These are phyloP conservation scores for Limnothrissa miodon DNA, from an alignment of 2,113 vertebrate genomes.

Conservation along the genomic window DNA sequence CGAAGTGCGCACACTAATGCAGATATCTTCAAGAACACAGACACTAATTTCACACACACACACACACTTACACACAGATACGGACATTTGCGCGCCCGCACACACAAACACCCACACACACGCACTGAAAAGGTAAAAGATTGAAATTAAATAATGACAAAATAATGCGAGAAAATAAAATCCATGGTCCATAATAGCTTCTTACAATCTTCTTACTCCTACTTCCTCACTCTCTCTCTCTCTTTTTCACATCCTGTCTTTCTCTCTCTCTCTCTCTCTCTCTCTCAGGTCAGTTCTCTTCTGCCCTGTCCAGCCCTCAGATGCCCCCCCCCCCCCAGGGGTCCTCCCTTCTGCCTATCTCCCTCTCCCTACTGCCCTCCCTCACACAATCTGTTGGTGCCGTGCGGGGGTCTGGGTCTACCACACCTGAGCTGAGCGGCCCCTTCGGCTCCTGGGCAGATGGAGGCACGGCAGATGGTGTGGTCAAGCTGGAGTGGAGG, in stretches of 20 bases:
- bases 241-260: background rate
- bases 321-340: background rate
- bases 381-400: conserved; percentile 33
- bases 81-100: background rate
- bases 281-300: background rate
- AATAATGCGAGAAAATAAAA: background rate
- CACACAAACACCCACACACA: conserved; percentile 27
- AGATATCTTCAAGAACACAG: conserved; percentile 19
- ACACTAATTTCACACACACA: background rate
- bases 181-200: background rate
- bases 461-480: conserved; percentile 40
- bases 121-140: background rate
- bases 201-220: background rate
- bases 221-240: no score
- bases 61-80: background rate
- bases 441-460: conserved; percentile 27
- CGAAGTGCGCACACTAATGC: background rate
- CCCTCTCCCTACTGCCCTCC: background rate
- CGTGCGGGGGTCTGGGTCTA: background rate
- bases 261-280: background rate
- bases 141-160: conserved; percentile 6
- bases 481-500: conserved; percentile 8
- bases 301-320: background rate
- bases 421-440: conserved; percentile 31
- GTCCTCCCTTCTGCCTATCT: background rate